Evolutionary conservation across 1,140 invertebrate genomes (phyloP), one percentile per base, ranked within the genome.

Genomic region (Pemphigus obesinymphae): DNA sequence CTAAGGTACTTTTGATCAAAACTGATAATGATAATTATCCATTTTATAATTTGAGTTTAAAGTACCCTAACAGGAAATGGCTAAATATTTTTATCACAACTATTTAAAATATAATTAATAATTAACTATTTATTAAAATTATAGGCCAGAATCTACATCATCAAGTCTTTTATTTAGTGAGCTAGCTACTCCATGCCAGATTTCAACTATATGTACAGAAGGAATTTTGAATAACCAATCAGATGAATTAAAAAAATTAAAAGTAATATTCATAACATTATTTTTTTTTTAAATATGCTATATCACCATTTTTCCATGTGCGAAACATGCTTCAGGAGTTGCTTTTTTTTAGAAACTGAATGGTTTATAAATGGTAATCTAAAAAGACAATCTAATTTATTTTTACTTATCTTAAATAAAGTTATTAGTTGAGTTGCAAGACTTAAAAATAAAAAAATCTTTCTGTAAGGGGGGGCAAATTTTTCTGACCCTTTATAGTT

Each of bases 91-190:
- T 11, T 2, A 13, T 37, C 8, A 66, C 8, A 66, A 34, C 31
- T 63, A 20, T 34, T 40, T 23, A 23, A 13, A 40, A 23, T 43
- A 15, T 23, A 43, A 37, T 40, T 17, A 15, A 70, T 17, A 26
- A 43, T 26, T 66, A 68, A 43, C 26, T 20, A 2, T 72, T 17
- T 45, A 45, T 29, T 6, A 45, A 45, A 43, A 53, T 75, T 76
- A 37, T 40, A 80, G 76, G 0, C 55, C 55, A 29, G 55, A 80
- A 63, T 80, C 76, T 43, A 80, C 76, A 61, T 40, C 76, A 40
- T 55, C 76, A 61, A 80, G 76, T 63, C 37, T 80, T 20, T 29
- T 80, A 29, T 80, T 40, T n/a, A 80, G 76, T 63, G 55, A 63
- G 13, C 7, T 29, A 63, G 23, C 55, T 1, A 80, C 76, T 31